Evolutionary conservation across 2,113 vertebrate genomes (phyloP).

Genomic region (Callopanchax toddi): DNA sequence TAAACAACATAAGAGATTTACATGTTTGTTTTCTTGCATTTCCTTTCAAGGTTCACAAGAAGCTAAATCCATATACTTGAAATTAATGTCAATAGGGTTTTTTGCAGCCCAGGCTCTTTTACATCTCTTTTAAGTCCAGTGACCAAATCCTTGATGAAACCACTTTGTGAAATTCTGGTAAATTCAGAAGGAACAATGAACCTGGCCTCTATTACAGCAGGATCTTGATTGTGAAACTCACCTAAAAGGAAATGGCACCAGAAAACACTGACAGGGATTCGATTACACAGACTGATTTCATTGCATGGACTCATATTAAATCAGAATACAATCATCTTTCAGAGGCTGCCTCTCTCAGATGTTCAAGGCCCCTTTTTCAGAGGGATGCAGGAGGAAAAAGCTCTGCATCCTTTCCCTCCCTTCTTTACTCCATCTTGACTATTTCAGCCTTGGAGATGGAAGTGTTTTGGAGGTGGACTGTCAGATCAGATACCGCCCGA

Average conservation of each 20-base stretch:
- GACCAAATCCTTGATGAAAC: not conserved
- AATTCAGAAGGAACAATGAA: conserved; percentile 1
- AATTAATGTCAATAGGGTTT: no score
- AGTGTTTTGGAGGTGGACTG: conserved; percentile 71
- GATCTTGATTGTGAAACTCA: conserved; percentile 26
- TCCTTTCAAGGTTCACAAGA: no score
- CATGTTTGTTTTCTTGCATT: no score
- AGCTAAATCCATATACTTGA: no score
- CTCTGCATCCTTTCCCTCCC: conserved; percentile 31
- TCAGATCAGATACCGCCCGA: conserved; percentile 69
- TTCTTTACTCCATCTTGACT: conserved; percentile 49
- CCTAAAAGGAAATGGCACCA: conserved; percentile 30
- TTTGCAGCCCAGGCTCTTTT: no score
- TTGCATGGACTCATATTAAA: conserved; percentile 45
- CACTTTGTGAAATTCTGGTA: not conserved
- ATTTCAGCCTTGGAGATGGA: conserved; percentile 61
- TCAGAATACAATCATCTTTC: conserved; percentile 40
- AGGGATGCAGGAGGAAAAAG: conserved; percentile 27
- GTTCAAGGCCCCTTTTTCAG: conserved; percentile 30
- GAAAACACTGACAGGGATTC: conserved; percentile 20
- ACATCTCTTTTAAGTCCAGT: no score
- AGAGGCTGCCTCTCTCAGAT: conserved; percentile 36
- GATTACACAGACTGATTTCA: conserved; percentile 40
- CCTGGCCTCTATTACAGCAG: conserved; percentile 4
- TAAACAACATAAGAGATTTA: no score